Evolutionary conservation across 2,113 vertebrate species (phyloP), one percentile per base, ranked within the genome.

Genomic region (Neolamprologus sp.): DNA sequence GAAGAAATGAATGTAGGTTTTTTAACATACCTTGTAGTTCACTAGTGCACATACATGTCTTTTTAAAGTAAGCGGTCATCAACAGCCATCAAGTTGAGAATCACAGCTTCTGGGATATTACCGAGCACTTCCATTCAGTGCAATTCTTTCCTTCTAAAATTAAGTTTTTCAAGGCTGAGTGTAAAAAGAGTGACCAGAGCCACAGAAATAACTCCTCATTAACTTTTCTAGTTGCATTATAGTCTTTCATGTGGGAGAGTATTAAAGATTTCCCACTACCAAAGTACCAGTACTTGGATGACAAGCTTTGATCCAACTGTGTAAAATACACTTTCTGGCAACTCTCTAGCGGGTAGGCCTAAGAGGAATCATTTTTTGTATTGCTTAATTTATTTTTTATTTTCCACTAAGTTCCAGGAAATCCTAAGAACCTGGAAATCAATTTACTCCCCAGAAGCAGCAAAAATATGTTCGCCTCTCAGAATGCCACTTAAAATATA

Each of bases 381-480:
- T 63, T 63, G 31, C 9, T 63, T 63, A 5, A n/a, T 63, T 65
- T 65, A n/a, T 35, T 65, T 37, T 37, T n/a, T 63, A 35, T 63
- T 63, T 63, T n/a, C 31, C 17, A n/a, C 31, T 35, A 35, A 63
- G 17, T 35, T 63, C 9, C 9, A 5, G 17, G 31, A 63, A 63
- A 3, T 63, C 17, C 17, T 35, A 11, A 35, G 58, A 63, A 63
- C 31, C 31, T n/a, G 17, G 6, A 63, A 63, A 35, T 63, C 1
- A 63, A n/a, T 63, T 63, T 12, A 63, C 17, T 4, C 28, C 8
- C 26, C 57, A 60, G 28, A 60, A 33, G 57, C 16, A 33, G 16
- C 16, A 63, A 12, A 63, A 1, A n/a, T n/a, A 35, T 35, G 6
- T n/a, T n/a, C 0, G 0, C 31, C 31, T 35, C 17, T 63, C 31